Evolutionary conservation across 2,888 invertebrate genomes (phyloP).

Genomic region (Stramonita haemastoma): DNA sequence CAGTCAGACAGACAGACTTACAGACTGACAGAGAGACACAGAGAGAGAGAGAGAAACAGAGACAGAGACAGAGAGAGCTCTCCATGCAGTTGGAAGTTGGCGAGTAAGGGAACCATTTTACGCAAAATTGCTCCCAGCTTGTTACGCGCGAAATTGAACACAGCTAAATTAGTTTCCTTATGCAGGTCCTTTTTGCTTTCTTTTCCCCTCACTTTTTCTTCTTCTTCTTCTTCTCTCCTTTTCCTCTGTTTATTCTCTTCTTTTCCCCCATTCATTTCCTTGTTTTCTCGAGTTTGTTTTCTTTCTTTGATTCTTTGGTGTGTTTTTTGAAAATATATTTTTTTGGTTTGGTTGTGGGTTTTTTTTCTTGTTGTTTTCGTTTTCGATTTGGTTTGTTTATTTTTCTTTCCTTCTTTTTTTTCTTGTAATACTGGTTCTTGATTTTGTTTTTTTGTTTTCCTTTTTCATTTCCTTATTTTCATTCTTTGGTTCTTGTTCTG

Average conservation of each 20-base stretch:
- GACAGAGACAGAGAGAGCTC: not conserved
- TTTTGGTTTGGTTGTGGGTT: too few relatives aligned
- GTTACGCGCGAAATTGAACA: conserved; percentile 11
- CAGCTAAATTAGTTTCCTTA: not conserved
- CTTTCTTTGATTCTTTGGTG: too few relatives aligned
- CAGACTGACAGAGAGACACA: too few relatives aligned
- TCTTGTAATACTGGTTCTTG: too few relatives aligned
- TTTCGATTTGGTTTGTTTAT: too few relatives aligned
- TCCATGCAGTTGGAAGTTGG: not conserved
- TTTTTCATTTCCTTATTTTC: too few relatives aligned
- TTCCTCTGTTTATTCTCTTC: not conserved
- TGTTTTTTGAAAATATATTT: too few relatives aligned
- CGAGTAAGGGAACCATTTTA: not conserved
- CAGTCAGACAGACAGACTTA: not conserved
- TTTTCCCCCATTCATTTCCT: not conserved
- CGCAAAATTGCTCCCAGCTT: not conserved
- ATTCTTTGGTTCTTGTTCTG: too few relatives aligned
- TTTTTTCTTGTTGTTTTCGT: too few relatives aligned
- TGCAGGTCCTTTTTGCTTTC: not conserved
- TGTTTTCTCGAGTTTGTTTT: too few relatives aligned
- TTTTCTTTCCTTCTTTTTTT: too few relatives aligned
- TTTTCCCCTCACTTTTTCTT: not conserved
- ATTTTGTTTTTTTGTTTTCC: too few relatives aligned
- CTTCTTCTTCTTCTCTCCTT: not conserved
- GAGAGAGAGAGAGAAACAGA: not conserved